Conservation (phyloP, 2,888 invertebrate genomes). For the Lasioglossum lativentre region DNA sequence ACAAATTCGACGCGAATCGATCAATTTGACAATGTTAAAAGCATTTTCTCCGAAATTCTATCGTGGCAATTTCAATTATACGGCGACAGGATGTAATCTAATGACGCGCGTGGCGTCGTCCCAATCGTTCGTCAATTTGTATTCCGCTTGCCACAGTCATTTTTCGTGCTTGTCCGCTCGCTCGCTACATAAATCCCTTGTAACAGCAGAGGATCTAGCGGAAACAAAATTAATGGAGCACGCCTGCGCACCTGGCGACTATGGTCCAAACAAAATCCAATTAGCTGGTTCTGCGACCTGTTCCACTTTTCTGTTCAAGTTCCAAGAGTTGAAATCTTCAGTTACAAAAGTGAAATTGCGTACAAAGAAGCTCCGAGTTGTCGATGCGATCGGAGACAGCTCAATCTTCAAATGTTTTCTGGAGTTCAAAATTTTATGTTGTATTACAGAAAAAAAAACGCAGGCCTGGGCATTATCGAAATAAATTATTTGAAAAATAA, state of each 20-base stretch:
- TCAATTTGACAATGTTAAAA: not conserved
- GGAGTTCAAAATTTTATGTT: not conserved
- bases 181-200: not conserved
- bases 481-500: no score
- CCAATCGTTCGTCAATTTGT: conserved; percentile 4
- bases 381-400: not conserved
- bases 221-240: conserved; percentile 36
- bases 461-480: no score
- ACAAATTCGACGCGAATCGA: not conserved
- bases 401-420: not conserved
- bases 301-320: not conserved
- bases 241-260: not conserved
- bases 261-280: not conserved
- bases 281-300: not conserved
- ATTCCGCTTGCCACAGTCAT: not conserved
- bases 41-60: not conserved
- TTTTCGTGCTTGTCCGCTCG: conserved; percentile 13
- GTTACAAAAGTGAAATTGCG: not conserved
- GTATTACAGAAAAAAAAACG: not conserved
- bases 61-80: not conserved
- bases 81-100: not conserved
- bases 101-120: not conserved
- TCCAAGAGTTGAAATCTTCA: not conserved
- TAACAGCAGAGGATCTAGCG: not conserved
- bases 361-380: not conserved